Conservation (phyloP, 2,797 vertebrate species). For the Poecile montanus region DNA sequence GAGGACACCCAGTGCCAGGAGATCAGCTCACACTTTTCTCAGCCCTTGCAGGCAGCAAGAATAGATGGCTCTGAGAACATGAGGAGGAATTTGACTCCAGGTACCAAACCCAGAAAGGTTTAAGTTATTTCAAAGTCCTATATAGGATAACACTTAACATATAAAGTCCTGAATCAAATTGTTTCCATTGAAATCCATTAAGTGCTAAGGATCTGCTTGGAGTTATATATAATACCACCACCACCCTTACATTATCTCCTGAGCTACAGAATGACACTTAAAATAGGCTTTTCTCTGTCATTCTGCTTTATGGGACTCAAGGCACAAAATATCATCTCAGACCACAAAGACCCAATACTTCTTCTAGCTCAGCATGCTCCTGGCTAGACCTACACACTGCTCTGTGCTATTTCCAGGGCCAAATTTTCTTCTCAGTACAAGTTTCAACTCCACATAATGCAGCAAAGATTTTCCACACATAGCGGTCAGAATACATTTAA, state of each 20-base stretch:
- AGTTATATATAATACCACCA: neutral
- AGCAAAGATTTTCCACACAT: neutral
- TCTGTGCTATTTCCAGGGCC: neutral
- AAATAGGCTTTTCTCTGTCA: neutral
- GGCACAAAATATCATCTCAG: neutral
- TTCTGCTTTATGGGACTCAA: neutral
- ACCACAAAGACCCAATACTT: neutral
- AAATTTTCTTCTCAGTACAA: neutral
- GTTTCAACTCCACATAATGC: neutral
- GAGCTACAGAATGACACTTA: neutral
- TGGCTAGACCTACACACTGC: neutral
- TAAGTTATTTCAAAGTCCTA: neutral
- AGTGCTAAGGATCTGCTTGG: neutral
- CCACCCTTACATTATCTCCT: neutral
- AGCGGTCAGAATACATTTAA: neutral
- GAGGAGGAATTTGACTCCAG: neutral
- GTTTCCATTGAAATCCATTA: neutral
- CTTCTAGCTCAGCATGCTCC: neutral
- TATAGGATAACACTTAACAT: neutral
- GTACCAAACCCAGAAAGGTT: neutral
- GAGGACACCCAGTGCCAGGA: neutral
- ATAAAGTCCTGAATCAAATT: neutral
- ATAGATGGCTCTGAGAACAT: rapidly evolving
- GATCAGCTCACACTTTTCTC: neutral
- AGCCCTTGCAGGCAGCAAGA: neutral